Evolutionary conservation across 2,888 invertebrate species (phyloP), one percentile per base, ranked within the genome.

Genomic region (Oscheius sp.): DNA sequence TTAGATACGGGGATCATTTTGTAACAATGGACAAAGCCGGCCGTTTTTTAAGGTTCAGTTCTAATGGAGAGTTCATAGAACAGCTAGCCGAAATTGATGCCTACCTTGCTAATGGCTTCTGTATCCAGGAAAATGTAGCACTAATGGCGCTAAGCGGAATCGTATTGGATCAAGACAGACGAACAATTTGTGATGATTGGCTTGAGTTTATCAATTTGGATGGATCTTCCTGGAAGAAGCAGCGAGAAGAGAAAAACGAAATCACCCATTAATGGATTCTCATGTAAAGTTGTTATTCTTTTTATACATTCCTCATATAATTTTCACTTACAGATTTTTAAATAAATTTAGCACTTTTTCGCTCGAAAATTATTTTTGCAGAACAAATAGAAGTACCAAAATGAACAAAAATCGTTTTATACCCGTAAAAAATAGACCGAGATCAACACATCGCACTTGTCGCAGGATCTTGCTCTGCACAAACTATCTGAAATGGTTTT

Each of bases 181-280:
- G 73, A 25, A 72, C 82, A 17, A 71, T 84, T n/a, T 82, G 83
- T 50, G 85, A 85, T 57, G 85, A 85, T 68, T 85, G 85, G 85
- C 68, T 85, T 3, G 85, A 85, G 53, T 61, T 55, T 15, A 78
- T 85, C 4, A 76, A 74, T 20, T 67, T 85, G 34, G 80, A 85
- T 65, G 85, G 85, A 15, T 77, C 79, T 5, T 71, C 78, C 25
- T 85, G 85, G 85, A 78, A 74, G 57, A 63, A 70, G 27, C 69
- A 68, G 57, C 69, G 61, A 58, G 55, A 27, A 57, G 42, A 67
- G 31, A 46, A 46, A 17, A 50, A 65, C n/a, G 34, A 25, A 20
- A 55, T n/a, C n/a, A n/a, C n/a, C n/a, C n/a, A n/a, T n/a, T n/a
- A n/a, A n/a, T n/a, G n/a, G n/a, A n/a, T n/a, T n/a, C n/a, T n/a